Base-by-base conservation (phyloP, 2,113 vertebrate genomes). In the Myiopsitta monachus region DNA sequence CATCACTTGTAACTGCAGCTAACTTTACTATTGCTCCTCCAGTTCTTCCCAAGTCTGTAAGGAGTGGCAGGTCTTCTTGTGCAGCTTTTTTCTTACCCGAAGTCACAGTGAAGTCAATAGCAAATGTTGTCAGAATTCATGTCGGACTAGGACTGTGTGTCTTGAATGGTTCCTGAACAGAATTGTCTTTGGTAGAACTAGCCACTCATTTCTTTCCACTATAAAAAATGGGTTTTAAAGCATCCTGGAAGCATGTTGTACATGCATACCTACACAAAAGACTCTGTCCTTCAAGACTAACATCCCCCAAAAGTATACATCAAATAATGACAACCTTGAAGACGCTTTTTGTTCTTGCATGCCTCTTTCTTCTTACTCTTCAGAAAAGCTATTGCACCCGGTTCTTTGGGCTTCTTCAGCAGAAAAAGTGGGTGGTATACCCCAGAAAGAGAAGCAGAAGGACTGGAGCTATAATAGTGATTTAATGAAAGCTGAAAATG, bases 401-500 rank as follows among this genome's bases (percentile, higher is more conserved):
- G 15, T 26, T 95, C 26, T 85, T 79, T 1, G 1, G n/a, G 23
- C 21, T 85, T 79, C 54, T 61, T 91, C 44, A 85, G 28, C 67
- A 90, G 31, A 88, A 87, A 94, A 69, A 87, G 33, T 57, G 55
- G 49, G 75, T 90, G 74, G 46, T n/a, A 79, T 57, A 88, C 11
- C 19, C 44, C 67, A 63, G 47, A 87, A 24, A 33, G 79, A 93
- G 44, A 87, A 78, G 73, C 18, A 82, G 72, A 51, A 90, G 24
- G 28, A 87, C 26, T 59, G 24, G 83, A 90, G n/a, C 44, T 84
- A 23, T 62, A 89, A 76, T 4, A 83, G 31, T 79, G 75, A 95
- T 93, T 86, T 92, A 92, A 83, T 55, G 70, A 93, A 93, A 43
- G 49, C 33, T 91, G 96, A 72, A 92, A 95, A 27, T 30, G 73